Conservation (phyloP, 1,140 invertebrate species). For the Pogonognathellus flavescens region DNA sequence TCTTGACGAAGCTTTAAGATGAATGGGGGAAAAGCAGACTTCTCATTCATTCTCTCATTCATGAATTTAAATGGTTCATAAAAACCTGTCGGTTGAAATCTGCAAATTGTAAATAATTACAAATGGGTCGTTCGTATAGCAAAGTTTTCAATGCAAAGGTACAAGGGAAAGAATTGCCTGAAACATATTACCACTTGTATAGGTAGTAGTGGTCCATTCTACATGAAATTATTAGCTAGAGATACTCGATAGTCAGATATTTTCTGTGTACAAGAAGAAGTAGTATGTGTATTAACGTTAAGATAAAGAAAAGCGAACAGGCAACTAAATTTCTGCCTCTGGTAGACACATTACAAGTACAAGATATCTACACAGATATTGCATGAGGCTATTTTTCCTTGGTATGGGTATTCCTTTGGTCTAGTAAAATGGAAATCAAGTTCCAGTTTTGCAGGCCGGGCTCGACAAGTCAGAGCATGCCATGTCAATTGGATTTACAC, state of each 20-base stretch:
- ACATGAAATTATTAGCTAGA: no score
- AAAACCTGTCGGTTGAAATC: slow-evolving; percentile 59
- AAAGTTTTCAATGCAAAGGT: neutral
- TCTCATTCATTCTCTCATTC: slow-evolving; percentile 40
- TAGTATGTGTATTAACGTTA: no score
- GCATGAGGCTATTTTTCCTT: slow-evolving; percentile 32
- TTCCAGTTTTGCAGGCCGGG: slow-evolving; percentile 31
- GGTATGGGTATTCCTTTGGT: neutral
- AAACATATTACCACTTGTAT: no score
- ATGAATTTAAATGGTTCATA: slow-evolving; percentile 46
- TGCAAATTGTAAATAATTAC: slow-evolving; percentile 58
- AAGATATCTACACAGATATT: slow-evolving; percentile 34
- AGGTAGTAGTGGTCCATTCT: no score
- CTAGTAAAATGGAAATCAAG: slow-evolving; percentile 13
- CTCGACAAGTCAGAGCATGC: neutral
- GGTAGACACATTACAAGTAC: no score
- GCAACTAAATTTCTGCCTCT: no score
- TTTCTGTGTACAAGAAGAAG: no score
- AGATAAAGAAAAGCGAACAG: no score
- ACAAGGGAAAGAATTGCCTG: no score
- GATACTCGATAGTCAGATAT: no score
- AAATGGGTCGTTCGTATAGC: slow-evolving; percentile 31
- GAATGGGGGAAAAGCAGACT: slow-evolving; percentile 29
- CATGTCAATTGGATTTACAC: slow-evolving; percentile 48
- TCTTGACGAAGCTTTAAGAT: slow-evolving; percentile 6